phyloP scores from a whole-genome alignment of 2,888 invertebrate genomes.

The Cryptus viduatorius region DNA sequence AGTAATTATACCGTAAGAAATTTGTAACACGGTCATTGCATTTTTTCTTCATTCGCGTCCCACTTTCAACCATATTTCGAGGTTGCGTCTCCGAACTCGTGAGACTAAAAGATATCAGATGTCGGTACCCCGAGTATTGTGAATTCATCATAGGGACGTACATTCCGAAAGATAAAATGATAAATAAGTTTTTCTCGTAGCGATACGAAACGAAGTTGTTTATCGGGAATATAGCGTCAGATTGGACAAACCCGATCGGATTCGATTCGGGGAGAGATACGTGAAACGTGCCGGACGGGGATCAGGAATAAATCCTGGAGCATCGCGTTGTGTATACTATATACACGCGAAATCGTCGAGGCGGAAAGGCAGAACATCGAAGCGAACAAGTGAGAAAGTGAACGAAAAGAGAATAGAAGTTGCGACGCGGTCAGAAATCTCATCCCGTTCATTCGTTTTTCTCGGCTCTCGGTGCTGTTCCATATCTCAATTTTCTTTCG shows the following conservation, averaged over 20 bases:
- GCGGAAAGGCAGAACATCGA: conserved; percentile 4
- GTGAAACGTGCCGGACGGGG: conserved; percentile 28
- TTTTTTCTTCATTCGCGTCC: conserved; percentile 18
- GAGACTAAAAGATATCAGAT: neutral
- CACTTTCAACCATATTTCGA: neutral
- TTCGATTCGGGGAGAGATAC: conserved; percentile 35
- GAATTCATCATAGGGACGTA: conserved; percentile 2
- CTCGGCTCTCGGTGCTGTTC: neutral
- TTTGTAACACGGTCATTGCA: conserved; percentile 4
- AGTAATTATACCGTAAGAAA: neutral
- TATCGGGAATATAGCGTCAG: conserved; percentile 37
- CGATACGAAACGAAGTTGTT: conserved; percentile 27
- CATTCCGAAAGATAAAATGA: conserved; percentile 33
- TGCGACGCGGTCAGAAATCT: conserved; percentile 15
- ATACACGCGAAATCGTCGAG: neutral
- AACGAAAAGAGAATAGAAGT: conserved; percentile 18
- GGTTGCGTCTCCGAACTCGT: neutral
- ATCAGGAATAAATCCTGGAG: conserved; percentile 57
- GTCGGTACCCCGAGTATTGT: neutral
- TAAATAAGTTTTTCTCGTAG: conserved; percentile 14
- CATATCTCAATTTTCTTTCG: neutral
- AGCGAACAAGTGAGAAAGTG: conserved; percentile 11
- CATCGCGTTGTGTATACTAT: neutral
- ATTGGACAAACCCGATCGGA: conserved; percentile 37
- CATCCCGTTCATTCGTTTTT: neutral